Conservation (phyloP, 1,140 invertebrate genomes). For the Caenorhabditis inopinata region DNA sequence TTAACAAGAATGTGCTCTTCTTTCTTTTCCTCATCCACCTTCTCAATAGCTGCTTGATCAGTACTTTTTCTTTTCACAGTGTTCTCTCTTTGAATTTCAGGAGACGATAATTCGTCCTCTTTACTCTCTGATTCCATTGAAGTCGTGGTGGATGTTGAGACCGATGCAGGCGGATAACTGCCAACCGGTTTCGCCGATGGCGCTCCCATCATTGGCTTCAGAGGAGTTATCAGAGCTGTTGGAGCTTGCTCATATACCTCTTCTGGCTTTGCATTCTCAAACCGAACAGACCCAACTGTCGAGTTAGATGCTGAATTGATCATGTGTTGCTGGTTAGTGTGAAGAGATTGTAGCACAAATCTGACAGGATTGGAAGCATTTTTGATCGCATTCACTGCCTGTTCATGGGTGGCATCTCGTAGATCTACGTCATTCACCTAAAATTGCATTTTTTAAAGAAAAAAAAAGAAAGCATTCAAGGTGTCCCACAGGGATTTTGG, state of each 20-base stretch:
- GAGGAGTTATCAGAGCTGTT: conserved; percentile 12
- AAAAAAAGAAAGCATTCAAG: no score
- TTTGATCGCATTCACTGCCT: conserved; percentile 91
- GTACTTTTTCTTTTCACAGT: conserved; percentile 6
- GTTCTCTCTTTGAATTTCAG: not conserved
- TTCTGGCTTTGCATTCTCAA: conserved; percentile 2
- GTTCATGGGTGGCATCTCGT: conserved; percentile 83
- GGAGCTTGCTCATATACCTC: not conserved
- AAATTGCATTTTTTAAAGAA: conserved; percentile 12
- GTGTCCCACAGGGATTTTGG: no score
- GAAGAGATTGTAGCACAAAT: conserved; percentile 87
- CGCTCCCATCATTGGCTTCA: not conserved
- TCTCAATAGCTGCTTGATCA: not conserved
- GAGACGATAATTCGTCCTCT: not conserved
- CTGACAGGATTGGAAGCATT: conserved; percentile 83
- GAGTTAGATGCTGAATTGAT: conserved; percentile 42
- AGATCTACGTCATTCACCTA: conserved; percentile 89
- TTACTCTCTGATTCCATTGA: conserved; percentile 6
- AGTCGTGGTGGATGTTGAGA: conserved; percentile 21
- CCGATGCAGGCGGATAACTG: not conserved
- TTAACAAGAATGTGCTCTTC: no score
- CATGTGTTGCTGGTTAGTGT: conserved; percentile 65
- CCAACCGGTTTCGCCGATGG: not conserved
- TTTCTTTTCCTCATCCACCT: not conserved
- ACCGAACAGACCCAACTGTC: conserved; percentile 35